phyloP scores from a whole-genome alignment of 2,113 vertebrate species.

The Melanerpes aurifrons region DNA sequence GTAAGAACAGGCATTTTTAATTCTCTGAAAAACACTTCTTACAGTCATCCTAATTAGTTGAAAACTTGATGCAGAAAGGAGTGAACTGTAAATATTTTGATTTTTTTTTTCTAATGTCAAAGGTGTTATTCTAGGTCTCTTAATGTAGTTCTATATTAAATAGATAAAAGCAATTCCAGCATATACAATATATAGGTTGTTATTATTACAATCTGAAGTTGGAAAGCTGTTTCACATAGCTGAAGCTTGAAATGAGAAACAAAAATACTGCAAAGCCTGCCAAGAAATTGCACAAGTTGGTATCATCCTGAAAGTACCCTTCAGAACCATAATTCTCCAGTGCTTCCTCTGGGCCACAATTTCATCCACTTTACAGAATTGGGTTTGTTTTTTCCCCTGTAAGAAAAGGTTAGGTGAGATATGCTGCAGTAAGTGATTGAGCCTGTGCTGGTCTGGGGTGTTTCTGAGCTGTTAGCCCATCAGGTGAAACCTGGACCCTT shows the following conservation, averaged over 20 bases:
- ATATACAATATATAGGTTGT: neutral
- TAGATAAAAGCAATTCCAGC: neutral
- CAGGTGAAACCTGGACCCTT: neutral
- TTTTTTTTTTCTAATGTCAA: neutral
- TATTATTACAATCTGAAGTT: neutral
- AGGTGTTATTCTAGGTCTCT: neutral
- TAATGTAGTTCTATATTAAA: neutral
- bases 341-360: neutral
- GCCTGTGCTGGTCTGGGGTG: neutral
- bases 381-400: neutral
- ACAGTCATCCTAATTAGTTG: neutral
- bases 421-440: accelerated
- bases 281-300: neutral
- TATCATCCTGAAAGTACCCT: neutral
- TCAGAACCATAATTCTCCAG: neutral
- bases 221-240: neutral
- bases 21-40: neutral
- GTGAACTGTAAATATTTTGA: neutral
- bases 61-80: neutral
- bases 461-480: neutral
- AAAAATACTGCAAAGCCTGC: neutral
- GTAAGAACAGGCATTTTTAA: neutral
- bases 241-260: neutral
- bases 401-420: neutral
- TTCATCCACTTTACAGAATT: neutral